phyloP scores from a whole-genome alignment of 2,113 vertebrate genomes.

The Herpetotheres cachinnans region DNA sequence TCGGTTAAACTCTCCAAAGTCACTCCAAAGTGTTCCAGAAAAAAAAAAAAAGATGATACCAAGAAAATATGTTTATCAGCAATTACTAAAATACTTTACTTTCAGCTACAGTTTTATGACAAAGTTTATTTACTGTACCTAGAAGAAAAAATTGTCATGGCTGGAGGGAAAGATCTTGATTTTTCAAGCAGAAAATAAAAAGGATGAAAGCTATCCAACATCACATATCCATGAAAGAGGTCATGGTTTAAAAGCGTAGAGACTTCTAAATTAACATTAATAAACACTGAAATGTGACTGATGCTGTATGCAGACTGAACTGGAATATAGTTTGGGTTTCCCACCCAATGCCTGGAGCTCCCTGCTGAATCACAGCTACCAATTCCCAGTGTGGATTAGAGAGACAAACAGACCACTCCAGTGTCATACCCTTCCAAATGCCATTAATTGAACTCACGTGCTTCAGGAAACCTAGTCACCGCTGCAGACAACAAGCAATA shows the following conservation, averaged over 20 bases:
- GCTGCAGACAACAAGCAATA: neutral
- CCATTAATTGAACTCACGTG: neutral
- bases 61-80: neutral
- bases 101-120: neutral
- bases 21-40: neutral
- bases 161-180: neutral
- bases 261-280: neutral
- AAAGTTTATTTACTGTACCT: neutral
- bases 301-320: neutral
- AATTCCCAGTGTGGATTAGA: neutral
- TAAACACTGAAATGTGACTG: neutral
- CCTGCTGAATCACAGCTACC: neutral
- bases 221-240: neutral
- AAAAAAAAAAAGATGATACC: neutral
- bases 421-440: neutral
- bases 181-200: slow-evolving; percentile 16
- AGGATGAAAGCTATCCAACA: neutral
- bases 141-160: neutral
- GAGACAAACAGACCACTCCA: neutral
- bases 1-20: neutral
- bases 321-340: neutral
- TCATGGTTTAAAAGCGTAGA: neutral
- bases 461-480: neutral
- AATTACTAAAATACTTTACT: neutral
- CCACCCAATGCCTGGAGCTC: neutral